phyloP scores from a whole-genome alignment of 2,113 vertebrate genomes.

The Benitochromis conjunctus region DNA sequence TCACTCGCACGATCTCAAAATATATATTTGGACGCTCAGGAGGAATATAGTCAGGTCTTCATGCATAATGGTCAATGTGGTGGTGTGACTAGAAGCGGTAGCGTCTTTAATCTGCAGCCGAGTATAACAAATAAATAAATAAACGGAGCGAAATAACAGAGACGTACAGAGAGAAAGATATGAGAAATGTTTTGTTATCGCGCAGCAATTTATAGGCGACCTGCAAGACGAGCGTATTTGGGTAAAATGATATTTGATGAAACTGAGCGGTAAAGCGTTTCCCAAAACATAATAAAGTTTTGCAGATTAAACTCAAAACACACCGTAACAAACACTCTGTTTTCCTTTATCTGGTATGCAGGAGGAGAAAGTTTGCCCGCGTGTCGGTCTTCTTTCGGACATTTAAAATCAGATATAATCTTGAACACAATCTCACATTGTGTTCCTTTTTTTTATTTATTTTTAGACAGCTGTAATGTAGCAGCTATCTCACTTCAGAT shows the following conservation, averaged over 20 bases:
- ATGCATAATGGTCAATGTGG: not conserved
- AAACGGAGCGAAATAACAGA: not conserved
- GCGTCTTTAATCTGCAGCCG: slow-evolving; percentile 1
- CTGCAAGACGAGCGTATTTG: not conserved
- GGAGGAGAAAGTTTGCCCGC: not conserved
- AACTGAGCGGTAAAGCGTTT: not conserved
- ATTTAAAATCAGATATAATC: not conserved
- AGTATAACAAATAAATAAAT: not conserved
- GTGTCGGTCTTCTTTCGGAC: not conserved
- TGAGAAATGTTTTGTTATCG: not conserved
- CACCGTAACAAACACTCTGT: not conserved
- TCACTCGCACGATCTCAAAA: slow-evolving; percentile 12
- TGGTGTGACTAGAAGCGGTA: not conserved
- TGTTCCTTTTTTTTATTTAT: not conserved
- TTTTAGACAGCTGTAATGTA: not conserved
- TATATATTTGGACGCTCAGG: not conserved
- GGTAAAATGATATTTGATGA: slow-evolving; percentile 6
- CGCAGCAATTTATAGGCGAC: not conserved
- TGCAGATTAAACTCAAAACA: not conserved
- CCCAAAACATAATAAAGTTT: not conserved
- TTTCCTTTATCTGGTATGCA: not conserved
- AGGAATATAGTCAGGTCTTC: slow-evolving; percentile 6
- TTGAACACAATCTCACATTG: not conserved
- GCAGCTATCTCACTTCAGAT: not conserved
- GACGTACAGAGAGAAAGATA: not conserved